A percentile compares a stretch with the other conserved stretches of the same genome.
Conservation (phyloP, 2,797 vertebrate species). For the Crenuchus spilurus region DNA sequence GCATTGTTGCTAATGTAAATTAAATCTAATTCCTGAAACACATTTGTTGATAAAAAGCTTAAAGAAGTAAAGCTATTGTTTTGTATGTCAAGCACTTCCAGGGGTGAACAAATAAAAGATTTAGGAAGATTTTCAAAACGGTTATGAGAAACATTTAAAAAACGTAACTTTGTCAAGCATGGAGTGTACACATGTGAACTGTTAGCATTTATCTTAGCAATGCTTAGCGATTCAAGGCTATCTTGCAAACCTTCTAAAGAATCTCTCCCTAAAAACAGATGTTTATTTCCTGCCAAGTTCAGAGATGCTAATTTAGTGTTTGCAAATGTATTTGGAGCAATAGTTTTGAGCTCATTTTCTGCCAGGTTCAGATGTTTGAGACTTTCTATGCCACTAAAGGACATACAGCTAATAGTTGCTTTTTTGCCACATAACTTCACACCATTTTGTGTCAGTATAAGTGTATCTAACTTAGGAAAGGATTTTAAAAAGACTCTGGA, state of each 20-base stretch:
- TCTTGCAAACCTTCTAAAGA: constrained; percentile 64
- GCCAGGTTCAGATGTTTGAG: constrained; percentile 72
- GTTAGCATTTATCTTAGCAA: constrained; percentile 38
- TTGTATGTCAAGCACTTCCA: constrained; percentile 12
- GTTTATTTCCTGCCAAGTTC: constrained; percentile 67
- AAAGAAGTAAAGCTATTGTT: constrained; percentile 30
- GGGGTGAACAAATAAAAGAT: constrained; percentile 8
- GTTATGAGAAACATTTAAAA: constrained; percentile 32
- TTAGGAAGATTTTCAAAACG: constrained; percentile 8
- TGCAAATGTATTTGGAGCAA: constrained; percentile 64
- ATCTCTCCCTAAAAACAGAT: constrained; percentile 57
- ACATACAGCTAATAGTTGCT: constrained; percentile 57
- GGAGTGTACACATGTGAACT: not conserved
- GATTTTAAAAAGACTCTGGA: constrained; percentile 64
- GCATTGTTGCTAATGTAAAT: constrained; percentile 30
- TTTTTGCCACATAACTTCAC: constrained; percentile 66
- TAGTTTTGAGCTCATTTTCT: constrained; percentile 67
- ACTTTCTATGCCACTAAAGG: constrained; percentile 61
- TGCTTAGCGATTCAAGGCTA: constrained; percentile 68
- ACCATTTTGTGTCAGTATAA: constrained; percentile 71
- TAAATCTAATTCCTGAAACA: not conserved
- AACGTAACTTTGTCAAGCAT: constrained; percentile 7
- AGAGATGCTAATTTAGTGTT: constrained; percentile 67
- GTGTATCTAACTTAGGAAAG: constrained; percentile 67
- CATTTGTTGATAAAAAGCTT: not conserved